Percentiles rank a stretch among this genome's conserved stretches.
Evolutionary conservation across 2,888 invertebrate species (phyloP).

Genomic region (Junonia oenone): DNA sequence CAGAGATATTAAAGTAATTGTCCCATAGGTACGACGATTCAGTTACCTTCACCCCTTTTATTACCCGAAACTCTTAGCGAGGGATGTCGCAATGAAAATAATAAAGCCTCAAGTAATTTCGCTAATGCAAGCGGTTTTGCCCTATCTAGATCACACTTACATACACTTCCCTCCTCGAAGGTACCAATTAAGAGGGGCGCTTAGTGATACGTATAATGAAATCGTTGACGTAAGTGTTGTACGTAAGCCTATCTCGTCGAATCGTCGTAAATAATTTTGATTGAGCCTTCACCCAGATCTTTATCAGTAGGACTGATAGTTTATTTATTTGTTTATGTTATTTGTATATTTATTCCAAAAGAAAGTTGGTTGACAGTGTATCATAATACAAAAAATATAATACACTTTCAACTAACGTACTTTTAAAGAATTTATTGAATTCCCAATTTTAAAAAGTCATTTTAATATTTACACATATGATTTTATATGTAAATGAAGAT

Average conservation of each 20-base stretch:
- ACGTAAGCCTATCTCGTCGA: neutral
- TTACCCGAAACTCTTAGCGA: slow-evolving; percentile 43
- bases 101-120: slow-evolving; percentile 76
- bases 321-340: neutral
- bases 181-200: slow-evolving; percentile 54
- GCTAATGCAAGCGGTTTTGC: slow-evolving; percentile 77
- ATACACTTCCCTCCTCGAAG: slow-evolving; percentile 45
- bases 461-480: too few relatives aligned
- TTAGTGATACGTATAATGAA: slow-evolving; percentile 7
- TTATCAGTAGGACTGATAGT: neutral
- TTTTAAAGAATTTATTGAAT: too few relatives aligned
- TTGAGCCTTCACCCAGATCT: neutral
- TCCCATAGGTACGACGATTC: slow-evolving; percentile 7
- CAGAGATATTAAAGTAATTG: neutral
- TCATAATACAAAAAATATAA: too few relatives aligned
- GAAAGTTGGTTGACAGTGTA: too few relatives aligned
- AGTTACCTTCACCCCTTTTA: slow-evolving; percentile 35
- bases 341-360: too few relatives aligned
- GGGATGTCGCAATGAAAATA: slow-evolving; percentile 74
- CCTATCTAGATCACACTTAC: slow-evolving; percentile 72
- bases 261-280: neutral
- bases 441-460: too few relatives aligned
- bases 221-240: slow-evolving; percentile 8
- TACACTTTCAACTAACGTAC: too few relatives aligned
- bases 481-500: neutral